Conservation (phyloP, 53 echinoderm and acorn worm genomes). For the Crossaster papposus region DNA sequence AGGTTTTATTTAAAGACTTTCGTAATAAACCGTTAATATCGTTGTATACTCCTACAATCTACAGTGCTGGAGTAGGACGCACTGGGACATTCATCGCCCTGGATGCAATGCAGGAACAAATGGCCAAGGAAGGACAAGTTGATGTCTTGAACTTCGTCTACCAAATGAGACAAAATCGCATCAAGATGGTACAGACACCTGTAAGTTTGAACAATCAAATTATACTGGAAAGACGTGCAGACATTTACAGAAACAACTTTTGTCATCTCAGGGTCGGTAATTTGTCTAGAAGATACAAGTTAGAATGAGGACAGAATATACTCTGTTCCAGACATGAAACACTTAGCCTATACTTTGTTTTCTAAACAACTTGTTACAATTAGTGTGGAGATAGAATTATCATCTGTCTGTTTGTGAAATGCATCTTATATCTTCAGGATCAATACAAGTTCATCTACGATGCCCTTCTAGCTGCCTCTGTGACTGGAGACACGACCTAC, state of each 20-base stretch:
- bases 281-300: too few relatives aligned
- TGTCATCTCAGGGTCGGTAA: too few relatives aligned
- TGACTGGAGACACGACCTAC: slow-evolving; percentile 65
- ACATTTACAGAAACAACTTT: too few relatives aligned
- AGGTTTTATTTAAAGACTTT: too few relatives aligned
- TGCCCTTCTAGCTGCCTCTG: slow-evolving; percentile 65
- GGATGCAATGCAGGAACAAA: slow-evolving; percentile 65
- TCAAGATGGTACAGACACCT: slow-evolving; percentile 80
- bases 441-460: slow-evolving; percentile 84
- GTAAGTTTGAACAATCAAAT: too few relatives aligned
- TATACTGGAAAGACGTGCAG: too few relatives aligned
- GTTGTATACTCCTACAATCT: not conserved
- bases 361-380: too few relatives aligned
- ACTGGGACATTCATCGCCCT: slow-evolving; percentile 67
- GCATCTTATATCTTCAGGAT: slow-evolving; percentile 29
- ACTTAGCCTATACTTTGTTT: too few relatives aligned
- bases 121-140: slow-evolving; percentile 47
- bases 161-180: slow-evolving; percentile 73
- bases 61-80: slow-evolving; percentile 63
- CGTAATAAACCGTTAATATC: not conserved
- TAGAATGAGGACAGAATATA: too few relatives aligned
- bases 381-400: too few relatives aligned
- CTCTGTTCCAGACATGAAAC: not conserved
- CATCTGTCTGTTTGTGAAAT: too few relatives aligned
- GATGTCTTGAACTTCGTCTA: slow-evolving; percentile 67